Conservation (phyloP, 23 tunicate genomes). For the Trididemnum clinides region DNA sequence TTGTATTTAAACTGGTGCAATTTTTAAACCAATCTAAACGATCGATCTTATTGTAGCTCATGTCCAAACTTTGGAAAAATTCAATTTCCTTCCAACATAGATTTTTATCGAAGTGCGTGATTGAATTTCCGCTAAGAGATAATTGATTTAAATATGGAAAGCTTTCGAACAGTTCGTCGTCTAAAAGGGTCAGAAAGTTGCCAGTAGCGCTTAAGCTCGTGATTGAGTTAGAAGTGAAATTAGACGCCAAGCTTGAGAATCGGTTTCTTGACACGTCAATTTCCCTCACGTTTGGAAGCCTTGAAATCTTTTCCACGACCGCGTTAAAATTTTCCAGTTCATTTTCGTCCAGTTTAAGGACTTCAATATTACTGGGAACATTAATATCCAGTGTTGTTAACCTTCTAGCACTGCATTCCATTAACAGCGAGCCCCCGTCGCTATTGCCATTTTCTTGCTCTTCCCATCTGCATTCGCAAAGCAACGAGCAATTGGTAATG, state of each 20-base stretch:
- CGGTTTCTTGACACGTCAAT: neutral
- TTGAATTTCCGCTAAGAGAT: neutral
- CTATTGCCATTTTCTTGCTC: neutral
- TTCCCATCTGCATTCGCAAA: neutral
- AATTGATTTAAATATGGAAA: constrained; percentile 21
- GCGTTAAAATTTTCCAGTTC: neutral
- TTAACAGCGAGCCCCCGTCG: neutral
- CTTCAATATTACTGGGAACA: constrained; percentile 12
- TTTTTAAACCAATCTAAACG: constrained; percentile 14
- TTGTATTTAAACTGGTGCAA: neutral
- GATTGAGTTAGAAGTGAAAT: neutral
- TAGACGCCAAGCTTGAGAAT: neutral
- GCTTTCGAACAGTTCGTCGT: neutral
- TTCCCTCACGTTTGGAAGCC: neutral
- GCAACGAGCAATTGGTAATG: neutral
- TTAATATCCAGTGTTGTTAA: neutral
- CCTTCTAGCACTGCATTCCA: constrained; percentile 10
- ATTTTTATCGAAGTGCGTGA: neutral
- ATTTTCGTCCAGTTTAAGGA: neutral
- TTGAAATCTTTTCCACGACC: neutral
- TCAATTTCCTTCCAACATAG: neutral
- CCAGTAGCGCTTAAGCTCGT: neutral
- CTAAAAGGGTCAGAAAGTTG: neutral
- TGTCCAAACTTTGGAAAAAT: neutral
- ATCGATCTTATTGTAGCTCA: constrained; percentile 16